Evolutionary conservation across 1,140 invertebrate genomes (phyloP).

Genomic region (Goniozus legneri): DNA sequence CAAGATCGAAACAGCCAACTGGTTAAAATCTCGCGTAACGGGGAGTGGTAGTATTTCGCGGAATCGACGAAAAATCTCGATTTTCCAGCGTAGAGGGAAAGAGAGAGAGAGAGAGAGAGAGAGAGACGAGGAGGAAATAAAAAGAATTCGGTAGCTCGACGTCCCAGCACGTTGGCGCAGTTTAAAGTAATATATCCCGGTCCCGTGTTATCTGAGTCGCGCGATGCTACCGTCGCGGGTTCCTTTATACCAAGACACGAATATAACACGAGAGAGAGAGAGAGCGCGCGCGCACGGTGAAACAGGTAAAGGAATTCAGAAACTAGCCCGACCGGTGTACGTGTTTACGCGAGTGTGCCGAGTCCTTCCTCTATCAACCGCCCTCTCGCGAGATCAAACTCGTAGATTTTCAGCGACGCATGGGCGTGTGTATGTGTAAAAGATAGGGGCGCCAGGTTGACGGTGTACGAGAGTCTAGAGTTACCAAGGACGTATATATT

Average conservation of each 20-base stretch:
- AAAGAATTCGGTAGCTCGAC: conserved; percentile 47
- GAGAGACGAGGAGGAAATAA: neutral
- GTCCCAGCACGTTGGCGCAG: conserved; percentile 37
- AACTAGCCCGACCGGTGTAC: too few species aligned
- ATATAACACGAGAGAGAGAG: too few species aligned
- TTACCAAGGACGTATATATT: conserved; percentile 36
- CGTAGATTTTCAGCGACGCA: conserved; percentile 42
- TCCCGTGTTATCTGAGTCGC: conserved; percentile 45
- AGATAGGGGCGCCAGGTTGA: conserved; percentile 43
- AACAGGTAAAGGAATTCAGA: too few species aligned
- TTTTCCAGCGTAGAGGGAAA: neutral
- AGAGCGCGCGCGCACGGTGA: too few species aligned
- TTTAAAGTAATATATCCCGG: conserved; percentile 43
- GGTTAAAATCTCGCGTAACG: too few species aligned
- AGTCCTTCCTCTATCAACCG: neutral
- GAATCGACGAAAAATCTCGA: too few species aligned
- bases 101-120: neutral
- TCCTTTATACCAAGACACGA: too few species aligned
- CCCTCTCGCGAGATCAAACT: conserved; percentile 40
- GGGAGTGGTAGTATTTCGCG: too few species aligned
- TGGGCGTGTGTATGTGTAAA: conserved; percentile 29
- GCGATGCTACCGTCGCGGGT: conserved; percentile 44
- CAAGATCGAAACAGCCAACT: too few species aligned
- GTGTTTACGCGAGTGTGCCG: neutral
- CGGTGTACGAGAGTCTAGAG: conserved; percentile 41